Evolutionary conservation across 2,888 invertebrate species (phyloP), one percentile per base, ranked within the genome.

Genomic region (Crematogaster levior): DNA sequence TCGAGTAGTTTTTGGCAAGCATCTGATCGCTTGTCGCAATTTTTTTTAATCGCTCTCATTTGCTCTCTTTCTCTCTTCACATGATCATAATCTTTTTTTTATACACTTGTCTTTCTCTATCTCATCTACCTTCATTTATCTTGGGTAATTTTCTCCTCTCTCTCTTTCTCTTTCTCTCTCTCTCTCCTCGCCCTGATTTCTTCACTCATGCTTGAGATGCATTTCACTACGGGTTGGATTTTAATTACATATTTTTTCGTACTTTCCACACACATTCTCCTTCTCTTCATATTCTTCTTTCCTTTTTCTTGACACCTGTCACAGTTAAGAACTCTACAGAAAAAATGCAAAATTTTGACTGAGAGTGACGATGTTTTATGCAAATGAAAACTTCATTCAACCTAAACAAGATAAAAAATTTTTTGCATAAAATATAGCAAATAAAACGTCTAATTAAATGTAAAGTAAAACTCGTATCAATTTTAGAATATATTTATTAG

Each of bases 21-120:
- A 81, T 93, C 92, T 68, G 90, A 82, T 53, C 90, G 89, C 82
- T 93, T 91, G 87, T 94, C 93, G 85, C 92, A 93, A 12, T 30
- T 66, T 30, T 63, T 46, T 10, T 18, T 15, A 12, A 21, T 4
- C 61, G 18, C 66, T 34, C 27, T 27, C 37, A 4, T 27, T 73
- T 30, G 24, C 40, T 63, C 24, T 63, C 63, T 63, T 9, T 46
- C 43, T 58, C 46, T 63, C 9, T 40, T 58, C 40, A 34, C 7
- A 12, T 65, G 37, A 65, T 27, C 27, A 21, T 56, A 43, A 58
- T 73, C 27, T 34, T 65, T 46, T 65, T 61, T 68, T 46, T 53
- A 37, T 51, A 34, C 51, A 60, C 34, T 82, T 58, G 51, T 82
- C 83, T 82, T 79, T 68, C 24, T 66, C 79, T 37, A 37, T 58